phyloP scores from a whole-genome alignment of 2,797 vertebrate genomes.

The Sebastes minor region DNA sequence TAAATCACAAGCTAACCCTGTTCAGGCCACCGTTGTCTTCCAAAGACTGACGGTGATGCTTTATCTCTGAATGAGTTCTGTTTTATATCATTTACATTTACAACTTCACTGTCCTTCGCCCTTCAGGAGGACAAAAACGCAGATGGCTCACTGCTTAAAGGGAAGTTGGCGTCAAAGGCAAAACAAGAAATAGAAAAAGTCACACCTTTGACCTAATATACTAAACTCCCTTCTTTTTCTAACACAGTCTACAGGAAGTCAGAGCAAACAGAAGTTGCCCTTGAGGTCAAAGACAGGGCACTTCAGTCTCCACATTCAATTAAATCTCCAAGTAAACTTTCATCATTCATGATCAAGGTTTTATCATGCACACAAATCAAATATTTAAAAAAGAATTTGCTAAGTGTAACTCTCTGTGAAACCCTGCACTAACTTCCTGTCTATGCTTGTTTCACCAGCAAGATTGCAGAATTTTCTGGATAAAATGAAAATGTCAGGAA shows the following conservation, averaged over 20 bases:
- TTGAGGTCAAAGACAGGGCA: not conserved
- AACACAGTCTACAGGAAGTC: conserved; percentile 23
- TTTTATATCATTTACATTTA: not conserved
- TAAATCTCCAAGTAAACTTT: not conserved
- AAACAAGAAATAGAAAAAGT: conserved; percentile 4
- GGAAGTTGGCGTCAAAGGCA: conserved; percentile 2
- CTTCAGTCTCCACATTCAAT: not conserved
- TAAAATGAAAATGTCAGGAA: not conserved
- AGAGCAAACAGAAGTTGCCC: conserved; percentile 1
- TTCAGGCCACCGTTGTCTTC: not conserved
- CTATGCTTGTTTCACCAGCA: not conserved
- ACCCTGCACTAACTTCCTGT: not conserved
- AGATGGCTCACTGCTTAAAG: not conserved
- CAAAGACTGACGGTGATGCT: not conserved
- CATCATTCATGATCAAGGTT: not conserved
- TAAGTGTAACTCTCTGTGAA: not conserved
- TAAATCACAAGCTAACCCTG: not conserved
- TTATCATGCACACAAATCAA: not conserved
- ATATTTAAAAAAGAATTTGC: not conserved
- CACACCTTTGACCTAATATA: not conserved
- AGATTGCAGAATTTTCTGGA: not conserved
- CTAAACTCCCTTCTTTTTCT: not conserved
- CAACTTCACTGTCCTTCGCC: not conserved
- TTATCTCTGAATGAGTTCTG: not conserved
- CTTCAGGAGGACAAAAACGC: not conserved